Conservation (phyloP, 1,140 invertebrate species). For the Antheraea pernyi region DNA sequence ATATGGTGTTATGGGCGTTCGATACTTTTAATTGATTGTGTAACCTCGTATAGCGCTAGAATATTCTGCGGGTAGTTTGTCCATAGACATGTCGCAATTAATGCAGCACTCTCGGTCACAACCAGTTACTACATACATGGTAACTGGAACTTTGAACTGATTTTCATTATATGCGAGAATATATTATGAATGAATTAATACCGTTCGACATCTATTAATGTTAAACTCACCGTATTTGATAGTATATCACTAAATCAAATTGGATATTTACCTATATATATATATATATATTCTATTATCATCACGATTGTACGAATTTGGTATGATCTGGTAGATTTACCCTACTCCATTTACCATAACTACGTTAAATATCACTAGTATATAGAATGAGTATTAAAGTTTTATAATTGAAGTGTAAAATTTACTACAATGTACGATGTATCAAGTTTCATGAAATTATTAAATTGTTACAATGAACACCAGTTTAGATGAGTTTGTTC, state of each 20-base stretch:
- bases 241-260: background rate
- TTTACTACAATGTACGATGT: no score
- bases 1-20: slow-evolving; percentile 13
- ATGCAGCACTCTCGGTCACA: background rate
- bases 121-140: slow-evolving; percentile 5
- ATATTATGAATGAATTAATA: slow-evolving; percentile 1
- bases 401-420: no score
- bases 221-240: background rate
- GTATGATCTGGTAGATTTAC: background rate
- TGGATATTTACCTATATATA: background rate
- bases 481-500: no score
- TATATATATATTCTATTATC: no score
- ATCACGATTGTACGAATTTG: background rate
- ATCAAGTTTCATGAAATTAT: no score
- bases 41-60: slow-evolving; percentile 10
- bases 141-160: slow-evolving; percentile 2
- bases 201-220: background rate
- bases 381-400: no score
- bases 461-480: no score
- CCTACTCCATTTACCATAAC: background rate
- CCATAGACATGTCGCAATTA: background rate
- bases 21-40: slow-evolving; percentile 13
- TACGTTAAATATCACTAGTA: no score
- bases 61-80: slow-evolving; percentile 8
- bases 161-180: slow-evolving; percentile 3